Conservation (phyloP, 1,140 invertebrate genomes). For the Drosophila jambulina region DNA sequence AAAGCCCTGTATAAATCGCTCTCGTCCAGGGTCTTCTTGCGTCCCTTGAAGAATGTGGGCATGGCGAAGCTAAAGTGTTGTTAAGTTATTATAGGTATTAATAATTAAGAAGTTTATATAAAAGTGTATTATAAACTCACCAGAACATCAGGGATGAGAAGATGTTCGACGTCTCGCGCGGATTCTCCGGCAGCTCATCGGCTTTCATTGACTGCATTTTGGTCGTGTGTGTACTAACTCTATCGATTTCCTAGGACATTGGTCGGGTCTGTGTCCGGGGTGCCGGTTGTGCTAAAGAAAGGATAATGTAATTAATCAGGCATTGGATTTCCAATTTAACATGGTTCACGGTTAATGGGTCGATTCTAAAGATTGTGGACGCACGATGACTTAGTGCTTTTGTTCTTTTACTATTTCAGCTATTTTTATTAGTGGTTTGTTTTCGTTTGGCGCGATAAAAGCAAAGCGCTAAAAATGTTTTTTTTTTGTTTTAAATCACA, state of each 20-base stretch:
- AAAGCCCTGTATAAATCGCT: slow-evolving; percentile 87
- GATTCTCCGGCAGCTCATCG: slow-evolving; percentile 79
- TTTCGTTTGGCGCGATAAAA: slow-evolving; percentile 29
- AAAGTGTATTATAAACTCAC: slow-evolving; percentile 38
- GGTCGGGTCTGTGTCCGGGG: slow-evolving; percentile 30
- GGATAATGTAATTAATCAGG: neutral
- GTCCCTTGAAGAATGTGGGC: slow-evolving; percentile 86
- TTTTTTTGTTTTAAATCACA: neutral
- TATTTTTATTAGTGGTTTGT: slow-evolving; percentile 32
- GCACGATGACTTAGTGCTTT: slow-evolving; percentile 11
- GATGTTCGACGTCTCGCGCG: slow-evolving; percentile 77
- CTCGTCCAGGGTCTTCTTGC: slow-evolving; percentile 86
- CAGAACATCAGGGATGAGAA: slow-evolving; percentile 80
- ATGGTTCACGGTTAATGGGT: neutral
- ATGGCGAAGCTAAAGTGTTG: slow-evolving; percentile 84
- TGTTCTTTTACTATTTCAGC: slow-evolving; percentile 18
- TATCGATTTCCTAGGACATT: slow-evolving; percentile 53
- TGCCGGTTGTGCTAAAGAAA: slow-evolving; percentile 29
- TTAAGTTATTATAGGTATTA: neutral
- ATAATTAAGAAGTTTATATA: neutral
- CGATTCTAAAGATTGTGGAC: slow-evolving; percentile 13
- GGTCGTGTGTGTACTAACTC: slow-evolving; percentile 48
- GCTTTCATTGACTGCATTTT: slow-evolving; percentile 82
- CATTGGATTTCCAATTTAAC: slow-evolving; percentile 1
- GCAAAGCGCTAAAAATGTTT: neutral